Evolutionary conservation across 2,888 invertebrate genomes (phyloP).

Genomic region (Campoplex nolae): DNA sequence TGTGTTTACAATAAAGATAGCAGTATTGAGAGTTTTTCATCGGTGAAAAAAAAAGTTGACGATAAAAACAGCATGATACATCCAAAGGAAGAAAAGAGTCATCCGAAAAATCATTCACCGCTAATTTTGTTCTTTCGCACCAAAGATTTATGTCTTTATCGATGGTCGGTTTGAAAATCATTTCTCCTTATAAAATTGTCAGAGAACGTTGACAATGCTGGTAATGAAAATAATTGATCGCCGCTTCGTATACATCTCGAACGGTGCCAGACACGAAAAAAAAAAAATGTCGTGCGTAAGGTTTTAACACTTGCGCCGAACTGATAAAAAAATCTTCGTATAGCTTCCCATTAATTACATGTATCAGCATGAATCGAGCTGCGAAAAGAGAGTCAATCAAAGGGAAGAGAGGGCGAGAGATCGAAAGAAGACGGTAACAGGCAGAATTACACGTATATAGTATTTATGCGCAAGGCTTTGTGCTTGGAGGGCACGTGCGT

Average conservation of each 20-base stretch:
- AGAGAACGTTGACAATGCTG: not conserved
- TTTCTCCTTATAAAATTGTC: not conserved
- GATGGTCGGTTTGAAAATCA: not conserved
- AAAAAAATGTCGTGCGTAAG: not conserved
- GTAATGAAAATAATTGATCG: constrained; percentile 23
- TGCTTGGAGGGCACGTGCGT: constrained; percentile 73
- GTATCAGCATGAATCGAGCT: not conserved
- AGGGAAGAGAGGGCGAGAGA: not conserved
- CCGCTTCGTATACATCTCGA: no score
- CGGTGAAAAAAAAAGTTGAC: constrained; percentile 1
- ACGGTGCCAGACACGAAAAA: not conserved
- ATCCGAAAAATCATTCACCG: not conserved
- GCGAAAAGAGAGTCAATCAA: not conserved
- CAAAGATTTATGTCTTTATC: not conserved
- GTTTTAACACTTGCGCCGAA: not conserved
- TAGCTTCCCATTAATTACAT: not conserved
- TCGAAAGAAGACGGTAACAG: constrained; percentile 43
- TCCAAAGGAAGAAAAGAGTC: not conserved
- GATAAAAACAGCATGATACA: not conserved
- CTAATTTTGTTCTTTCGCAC: not conserved
- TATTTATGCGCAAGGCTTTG: constrained; percentile 39
- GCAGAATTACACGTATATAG: not conserved
- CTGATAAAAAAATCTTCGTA: constrained; percentile 5
- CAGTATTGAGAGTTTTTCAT: not conserved
- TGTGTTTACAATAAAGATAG: constrained; percentile 17